Base-by-base conservation (phyloP, 1,140 invertebrate species). In the Microplitis mediator region DNA sequence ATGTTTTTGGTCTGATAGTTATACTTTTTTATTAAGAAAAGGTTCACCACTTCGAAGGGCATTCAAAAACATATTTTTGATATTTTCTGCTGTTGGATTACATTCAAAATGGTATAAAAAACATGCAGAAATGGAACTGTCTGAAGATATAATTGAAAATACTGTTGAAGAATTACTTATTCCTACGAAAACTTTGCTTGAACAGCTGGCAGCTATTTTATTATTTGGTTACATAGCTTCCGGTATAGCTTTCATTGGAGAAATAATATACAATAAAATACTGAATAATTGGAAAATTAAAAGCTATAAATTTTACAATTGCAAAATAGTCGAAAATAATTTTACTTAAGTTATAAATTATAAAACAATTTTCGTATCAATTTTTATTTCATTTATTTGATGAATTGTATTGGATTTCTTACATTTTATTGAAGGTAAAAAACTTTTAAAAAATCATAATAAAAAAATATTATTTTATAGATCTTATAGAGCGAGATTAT, bases 1-100 rank as follows among this genome's bases (percentile, higher is more conserved):
- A 4, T 75, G 74, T 45, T 75, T 75, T 60, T 75, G 74, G 71
- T 52, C 60, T 5, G 74, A 75, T 39, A 72, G 60, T 32, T 66
- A 36, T 6, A 13, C 70, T 13, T 75, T 72, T 64, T 39, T 75
- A 1, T 3, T 75, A 14, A 56, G 45, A 58, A 66, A 60, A 32
- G 65, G 70, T 39, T 75, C 65, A 16, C 66, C 71, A 14, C 69
- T 61, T 45, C 70, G 71, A 13, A 58, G 11, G 16, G 34, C 36
- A 0, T 51, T 75, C 1, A 54, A 70, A 31, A 6, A 69, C 2
- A 52, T 70, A 4, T 34, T 75, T 11, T 32, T 11, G 14, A n/a
- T 14, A 9, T 45, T 70, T 13, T 31, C 35, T 31, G 70, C 65
- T 45, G 14, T 23, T 56, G 70, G 70, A 34, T 60, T 72, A n/a